Percentiles rank a stretch among this genome's conserved stretches.
These are phyloP conservation scores for Trachurus trachurus DNA, from an alignment of 2,797 vertebrate species.

Conservation along the genomic window DNA sequence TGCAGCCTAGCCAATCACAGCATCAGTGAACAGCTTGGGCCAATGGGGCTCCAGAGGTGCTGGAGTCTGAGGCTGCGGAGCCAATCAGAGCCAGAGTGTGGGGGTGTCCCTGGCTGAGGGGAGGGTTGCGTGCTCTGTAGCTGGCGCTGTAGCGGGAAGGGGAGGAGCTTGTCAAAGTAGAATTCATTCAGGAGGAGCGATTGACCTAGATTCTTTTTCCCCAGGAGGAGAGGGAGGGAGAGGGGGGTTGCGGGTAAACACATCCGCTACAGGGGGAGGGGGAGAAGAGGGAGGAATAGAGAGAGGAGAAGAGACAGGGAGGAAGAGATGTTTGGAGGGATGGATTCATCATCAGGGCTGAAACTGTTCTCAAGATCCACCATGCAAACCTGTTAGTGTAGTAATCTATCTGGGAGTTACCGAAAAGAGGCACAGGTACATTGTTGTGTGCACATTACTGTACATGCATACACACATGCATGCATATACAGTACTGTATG, in stretches of 20 bases:
- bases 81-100: constrained; percentile 82
- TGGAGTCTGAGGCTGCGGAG: constrained; percentile 64
- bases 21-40: constrained; percentile 62
- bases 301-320: constrained; percentile 60
- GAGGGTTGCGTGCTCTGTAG: constrained; percentile 81
- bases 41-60: constrained; percentile 75
- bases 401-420: constrained; percentile 31
- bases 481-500: background rate
- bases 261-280: constrained; percentile 78
- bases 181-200: constrained; percentile 89
- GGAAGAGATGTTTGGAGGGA: constrained; percentile 64
- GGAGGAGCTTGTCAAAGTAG: constrained; percentile 82
- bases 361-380: constrained; percentile 68
- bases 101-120: constrained; percentile 84
- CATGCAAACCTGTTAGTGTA: constrained; percentile 44
- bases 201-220: constrained; percentile 88
- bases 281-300: constrained; percentile 54
- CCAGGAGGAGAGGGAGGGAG: constrained; percentile 77
- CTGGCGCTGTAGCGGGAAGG: constrained; percentile 72
- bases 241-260: constrained; percentile 82
- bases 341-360: constrained; percentile 66
- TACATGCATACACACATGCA: constrained; percentile 18
- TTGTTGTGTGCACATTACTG: constrained; percentile 5
- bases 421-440: background rate
- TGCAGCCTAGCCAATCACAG: constrained; percentile 82